These are phyloP conservation scores for Muntiacus reevesi DNA, from an alignment of 2,113 vertebrate genomes.

Conservation along the genomic window DNA sequence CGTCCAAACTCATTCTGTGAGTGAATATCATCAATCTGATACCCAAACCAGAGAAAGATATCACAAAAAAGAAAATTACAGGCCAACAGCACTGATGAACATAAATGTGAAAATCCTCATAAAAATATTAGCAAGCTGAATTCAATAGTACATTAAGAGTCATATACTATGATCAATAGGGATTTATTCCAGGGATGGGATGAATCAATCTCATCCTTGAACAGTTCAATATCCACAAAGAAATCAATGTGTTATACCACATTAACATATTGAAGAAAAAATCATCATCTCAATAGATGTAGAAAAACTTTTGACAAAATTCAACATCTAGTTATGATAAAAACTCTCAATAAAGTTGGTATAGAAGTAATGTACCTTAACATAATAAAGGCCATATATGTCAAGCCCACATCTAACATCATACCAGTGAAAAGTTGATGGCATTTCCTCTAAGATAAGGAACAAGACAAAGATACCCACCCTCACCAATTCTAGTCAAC, in stretches of 20 bases:
- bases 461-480: not conserved
- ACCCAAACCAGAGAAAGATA: not conserved
- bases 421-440: not conserved
- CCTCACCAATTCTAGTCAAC: not conserved
- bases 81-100: not conserved
- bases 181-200: not conserved
- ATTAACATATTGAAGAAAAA: not conserved
- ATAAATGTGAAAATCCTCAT: not conserved
- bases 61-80: not conserved
- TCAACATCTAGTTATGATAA: not conserved
- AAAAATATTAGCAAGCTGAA: not conserved
- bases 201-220: not conserved
- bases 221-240: not conserved
- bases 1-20: not conserved
- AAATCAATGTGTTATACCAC: not conserved
- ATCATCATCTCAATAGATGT: not conserved
- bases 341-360: not conserved
- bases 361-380: not conserved
- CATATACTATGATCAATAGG: not conserved
- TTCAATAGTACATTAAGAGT: not conserved
- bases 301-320: not conserved
- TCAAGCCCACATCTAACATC: not conserved
- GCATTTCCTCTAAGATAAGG: not conserved
- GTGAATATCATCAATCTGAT: not conserved
- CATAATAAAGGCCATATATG: not conserved